phyloP scores from a whole-genome alignment of 2,888 invertebrate genomes.

The Plemyria rubiginata region DNA sequence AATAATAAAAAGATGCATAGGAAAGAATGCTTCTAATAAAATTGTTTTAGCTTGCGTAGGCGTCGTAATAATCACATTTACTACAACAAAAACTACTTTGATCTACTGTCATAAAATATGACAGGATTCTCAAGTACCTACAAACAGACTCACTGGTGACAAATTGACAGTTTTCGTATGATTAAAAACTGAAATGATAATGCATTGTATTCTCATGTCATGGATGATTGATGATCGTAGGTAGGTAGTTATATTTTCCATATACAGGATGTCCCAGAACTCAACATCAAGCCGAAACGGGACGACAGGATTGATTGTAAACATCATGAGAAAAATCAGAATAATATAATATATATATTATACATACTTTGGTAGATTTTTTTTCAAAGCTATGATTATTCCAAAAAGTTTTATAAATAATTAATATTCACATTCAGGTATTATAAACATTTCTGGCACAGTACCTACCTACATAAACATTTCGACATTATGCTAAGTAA shows the following conservation, averaged over 20 bases:
- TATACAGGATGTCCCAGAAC: too few species aligned
- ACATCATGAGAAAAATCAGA: too few species aligned
- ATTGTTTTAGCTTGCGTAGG: constrained; percentile 30
- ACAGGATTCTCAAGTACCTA: constrained; percentile 42
- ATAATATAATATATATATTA: too few species aligned
- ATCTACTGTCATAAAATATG: constrained; percentile 47
- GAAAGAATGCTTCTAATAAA: constrained; percentile 29
- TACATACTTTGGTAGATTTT: too few species aligned
- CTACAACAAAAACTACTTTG: constrained; percentile 43
- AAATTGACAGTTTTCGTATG: constrained; percentile 37
- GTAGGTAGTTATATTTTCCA: too few species aligned
- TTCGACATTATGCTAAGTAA: not conserved
- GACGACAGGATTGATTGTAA: too few species aligned
- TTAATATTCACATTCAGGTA: not conserved
- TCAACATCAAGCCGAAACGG: too few species aligned
- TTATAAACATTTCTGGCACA: not conserved
- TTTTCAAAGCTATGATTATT: too few species aligned
- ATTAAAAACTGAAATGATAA: constrained; percentile 20
- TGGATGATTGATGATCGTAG: too few species aligned
- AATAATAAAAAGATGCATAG: constrained; percentile 25
- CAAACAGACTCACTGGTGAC: constrained; percentile 27
- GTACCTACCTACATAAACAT: not conserved
- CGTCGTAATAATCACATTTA: constrained; percentile 40
- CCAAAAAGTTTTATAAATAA: not conserved
- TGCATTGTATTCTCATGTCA: constrained; percentile 3